Evolutionary conservation across 1,140 invertebrate species (phyloP).

Genomic region (Neodiprion lecontei): DNA sequence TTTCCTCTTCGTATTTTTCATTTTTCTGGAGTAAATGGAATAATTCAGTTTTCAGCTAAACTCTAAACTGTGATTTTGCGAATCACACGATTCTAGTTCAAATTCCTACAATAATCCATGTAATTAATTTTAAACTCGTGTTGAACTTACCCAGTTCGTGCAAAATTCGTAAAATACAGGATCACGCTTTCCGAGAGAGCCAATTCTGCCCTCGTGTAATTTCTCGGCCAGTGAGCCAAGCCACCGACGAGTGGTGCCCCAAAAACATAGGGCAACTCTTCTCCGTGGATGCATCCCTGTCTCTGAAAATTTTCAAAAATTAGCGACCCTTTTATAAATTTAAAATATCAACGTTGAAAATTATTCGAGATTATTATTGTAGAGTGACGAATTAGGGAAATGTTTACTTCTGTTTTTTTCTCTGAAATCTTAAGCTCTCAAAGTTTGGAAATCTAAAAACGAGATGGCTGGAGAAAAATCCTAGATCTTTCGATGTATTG

Average conservation of each 20-base stretch:
- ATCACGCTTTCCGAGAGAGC: slow-evolving; percentile 91
- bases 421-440: no score
- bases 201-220: slow-evolving; percentile 90
- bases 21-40: background rate
- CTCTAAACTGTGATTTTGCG: no score
- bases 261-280: slow-evolving; percentile 91
- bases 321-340: slow-evolving; percentile 23
- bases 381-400: background rate
- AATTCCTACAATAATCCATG: no score
- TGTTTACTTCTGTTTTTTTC: background rate
- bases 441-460: no score
- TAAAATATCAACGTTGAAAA: slow-evolving; percentile 24
- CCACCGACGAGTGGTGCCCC: slow-evolving; percentile 82
- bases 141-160: slow-evolving; percentile 88
- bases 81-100: no score
- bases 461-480: no score
- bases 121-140: slow-evolving; percentile 16
- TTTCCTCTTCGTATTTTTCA: background rate
- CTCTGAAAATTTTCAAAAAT: slow-evolving; percentile 66
- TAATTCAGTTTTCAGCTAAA: no score
- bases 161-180: slow-evolving; percentile 96
- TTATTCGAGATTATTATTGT: background rate
- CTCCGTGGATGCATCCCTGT: slow-evolving; percentile 89
- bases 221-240: slow-evolving; percentile 82
- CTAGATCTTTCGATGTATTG: no score